These are phyloP conservation scores for Dysmachus trigonus DNA, from an alignment of 2,888 invertebrate genomes.

Conservation along the genomic window DNA sequence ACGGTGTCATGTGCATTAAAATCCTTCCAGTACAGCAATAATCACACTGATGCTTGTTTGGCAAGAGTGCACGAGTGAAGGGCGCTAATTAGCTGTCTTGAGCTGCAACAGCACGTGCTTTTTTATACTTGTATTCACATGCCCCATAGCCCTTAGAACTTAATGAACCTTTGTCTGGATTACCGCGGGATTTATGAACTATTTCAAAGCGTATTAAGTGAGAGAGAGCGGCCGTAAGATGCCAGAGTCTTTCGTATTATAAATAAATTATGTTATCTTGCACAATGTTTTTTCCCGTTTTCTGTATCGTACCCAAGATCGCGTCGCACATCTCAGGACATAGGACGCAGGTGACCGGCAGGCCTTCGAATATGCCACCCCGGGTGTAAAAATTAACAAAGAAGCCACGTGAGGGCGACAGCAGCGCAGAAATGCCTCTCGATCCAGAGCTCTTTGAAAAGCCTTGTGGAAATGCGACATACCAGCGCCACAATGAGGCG, in stretches of 20 bases:
- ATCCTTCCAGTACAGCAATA: background rate
- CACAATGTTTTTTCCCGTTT: background rate
- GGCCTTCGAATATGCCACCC: background rate
- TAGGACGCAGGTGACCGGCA: background rate
- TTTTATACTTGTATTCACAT: background rate
- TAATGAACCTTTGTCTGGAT: conserved; percentile 17
- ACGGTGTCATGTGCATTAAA: background rate
- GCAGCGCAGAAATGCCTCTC: background rate
- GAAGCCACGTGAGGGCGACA: background rate
- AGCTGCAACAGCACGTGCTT: conserved; percentile 24
- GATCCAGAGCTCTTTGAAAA: background rate
- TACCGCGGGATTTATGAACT: background rate
- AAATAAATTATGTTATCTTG: conserved; percentile 27
- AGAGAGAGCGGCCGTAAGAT: background rate
- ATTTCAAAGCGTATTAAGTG: background rate
- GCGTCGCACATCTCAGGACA: background rate
- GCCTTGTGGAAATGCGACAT: background rate
- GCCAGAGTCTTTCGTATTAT: background rate
- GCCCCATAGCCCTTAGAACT: background rate
- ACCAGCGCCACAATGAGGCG: background rate
- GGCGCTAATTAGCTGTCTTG: background rate
- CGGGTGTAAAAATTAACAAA: background rate
- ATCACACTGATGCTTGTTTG: background rate
- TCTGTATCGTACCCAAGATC: background rate
- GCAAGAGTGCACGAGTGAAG: background rate